Conservation (phyloP, 2,797 vertebrate species). For the Coluber constrictor region DNA sequence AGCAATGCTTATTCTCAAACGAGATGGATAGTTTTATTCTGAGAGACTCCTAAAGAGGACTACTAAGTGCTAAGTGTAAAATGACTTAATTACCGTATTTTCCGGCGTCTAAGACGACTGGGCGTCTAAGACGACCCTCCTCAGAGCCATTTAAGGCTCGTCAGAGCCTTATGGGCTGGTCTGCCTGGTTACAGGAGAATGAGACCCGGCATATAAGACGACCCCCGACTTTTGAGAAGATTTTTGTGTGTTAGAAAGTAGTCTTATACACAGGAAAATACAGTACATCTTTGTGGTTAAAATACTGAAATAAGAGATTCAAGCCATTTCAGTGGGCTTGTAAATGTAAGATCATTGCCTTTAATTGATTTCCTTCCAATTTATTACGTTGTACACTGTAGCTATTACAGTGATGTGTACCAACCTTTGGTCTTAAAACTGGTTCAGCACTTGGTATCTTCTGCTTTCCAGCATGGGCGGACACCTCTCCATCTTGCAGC, state of each 20-base stretch:
- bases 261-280: no score
- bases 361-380: background rate
- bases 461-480: constrained; percentile 85
- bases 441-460: constrained; percentile 47
- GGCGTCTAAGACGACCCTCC: no score
- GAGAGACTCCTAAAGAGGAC: background rate
- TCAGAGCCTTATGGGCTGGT: no score
- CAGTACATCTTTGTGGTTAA: background rate
- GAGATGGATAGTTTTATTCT: background rate
- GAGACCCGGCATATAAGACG: no score
- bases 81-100: background rate
- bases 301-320: background rate
- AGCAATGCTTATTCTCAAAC: background rate
- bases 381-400: background rate
- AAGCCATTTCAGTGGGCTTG: background rate
- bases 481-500: constrained; percentile 91
- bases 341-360: background rate
- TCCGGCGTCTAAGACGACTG: no score
- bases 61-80: background rate
- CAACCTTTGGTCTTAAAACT: constrained; percentile 17
- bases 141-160: no score
- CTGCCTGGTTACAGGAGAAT: no score
- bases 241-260: no score
- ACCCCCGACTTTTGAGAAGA: no score
- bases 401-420: background rate